Evolutionary conservation across 1,140 invertebrate genomes (phyloP), one percentile per base, ranked within the genome.

Genomic region (Calliphora vicina): DNA sequence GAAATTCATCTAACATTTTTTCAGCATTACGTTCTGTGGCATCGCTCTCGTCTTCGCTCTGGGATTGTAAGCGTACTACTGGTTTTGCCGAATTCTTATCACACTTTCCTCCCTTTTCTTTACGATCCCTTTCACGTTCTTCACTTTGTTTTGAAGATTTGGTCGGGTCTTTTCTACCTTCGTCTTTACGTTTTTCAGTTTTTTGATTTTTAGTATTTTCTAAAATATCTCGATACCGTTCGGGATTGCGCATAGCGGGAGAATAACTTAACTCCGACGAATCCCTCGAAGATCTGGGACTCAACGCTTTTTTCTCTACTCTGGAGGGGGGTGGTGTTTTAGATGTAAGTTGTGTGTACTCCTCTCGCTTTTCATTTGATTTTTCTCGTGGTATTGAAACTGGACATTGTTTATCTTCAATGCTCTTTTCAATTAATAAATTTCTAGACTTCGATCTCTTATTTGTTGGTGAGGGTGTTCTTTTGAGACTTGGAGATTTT

Each of bases 21-120:
- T 80, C 80, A 0, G 29, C 45, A 45, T 78, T 78, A 1, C 84
- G 26, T 17, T 89, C 89, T 27, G 92, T 50, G 45, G 88, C 92
- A 1, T 91, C 92, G 50, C 93, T 91, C 76, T 93, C 93, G 6
- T 92, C 91, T 82, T 93, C 93, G n/a, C 93, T 92, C 83, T 94
- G 93, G 12, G 93, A 94, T 67, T 94, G 89, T 84, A 95, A 87
- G 83, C 94, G 94, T 0, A 94, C 93, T 5, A 92, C 91, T 8
- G 92, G 91, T 1, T 71, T 80, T 8, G 57, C 50, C 13, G 82
- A 0, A 1, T 83, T 9, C 5, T 61, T 17, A 23, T 85, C 85
- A 13, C 50, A 76, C 1, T 45, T 84, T 71, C 57, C 29, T 4
- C 83, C 82, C 57, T 86, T 72, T 67, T 50, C 42, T 57, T 82